phyloP scores from a whole-genome alignment of 2,797 vertebrate genomes.

The Heterohyrax brucei region DNA sequence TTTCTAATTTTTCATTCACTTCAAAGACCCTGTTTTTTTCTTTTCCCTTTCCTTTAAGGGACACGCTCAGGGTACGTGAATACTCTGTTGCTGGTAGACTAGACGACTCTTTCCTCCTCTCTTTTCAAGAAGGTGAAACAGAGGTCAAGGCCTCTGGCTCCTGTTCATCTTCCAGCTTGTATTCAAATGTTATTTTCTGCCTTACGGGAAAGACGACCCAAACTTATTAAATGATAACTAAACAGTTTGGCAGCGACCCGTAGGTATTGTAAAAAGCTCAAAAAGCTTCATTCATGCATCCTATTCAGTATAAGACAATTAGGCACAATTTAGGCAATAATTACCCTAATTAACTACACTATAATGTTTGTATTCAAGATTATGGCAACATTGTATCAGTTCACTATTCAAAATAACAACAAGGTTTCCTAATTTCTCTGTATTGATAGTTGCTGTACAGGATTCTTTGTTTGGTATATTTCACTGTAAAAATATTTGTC shows the following conservation, averaged over 20 bases:
- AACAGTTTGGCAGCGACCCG: slow-evolving; percentile 80
- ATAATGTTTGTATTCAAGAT: slow-evolving; percentile 91
- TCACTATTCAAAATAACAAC: slow-evolving; percentile 89
- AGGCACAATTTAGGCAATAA: slow-evolving; percentile 92
- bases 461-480: slow-evolving; percentile 93
- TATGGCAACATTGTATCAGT: slow-evolving; percentile 89
- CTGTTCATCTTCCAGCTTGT: slow-evolving; percentile 86
- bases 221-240: slow-evolving; percentile 88
- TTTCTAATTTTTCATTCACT: slow-evolving; percentile 96
- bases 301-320: slow-evolving; percentile 92
- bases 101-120: slow-evolving; percentile 89
- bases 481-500: slow-evolving; percentile 95
- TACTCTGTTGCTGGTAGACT: slow-evolving; percentile 78
- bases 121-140: slow-evolving; percentile 91
- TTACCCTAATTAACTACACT: slow-evolving; percentile 92
- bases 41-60: slow-evolving; percentile 78
- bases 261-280: slow-evolving; percentile 81
- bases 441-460: slow-evolving; percentile 91
- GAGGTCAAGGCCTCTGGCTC: slow-evolving; percentile 90
- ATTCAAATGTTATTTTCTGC: slow-evolving; percentile 83
- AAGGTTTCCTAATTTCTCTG: slow-evolving; percentile 90
- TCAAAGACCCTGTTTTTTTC: slow-evolving; percentile 89
- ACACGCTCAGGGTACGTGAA: slow-evolving; percentile 84
- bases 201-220: slow-evolving; percentile 87
- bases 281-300: slow-evolving; percentile 86